Evolutionary conservation across 2,797 vertebrate genomes (phyloP), one percentile per base, ranked within the genome.

Genomic region (Kryptolebias ocellatus): DNA sequence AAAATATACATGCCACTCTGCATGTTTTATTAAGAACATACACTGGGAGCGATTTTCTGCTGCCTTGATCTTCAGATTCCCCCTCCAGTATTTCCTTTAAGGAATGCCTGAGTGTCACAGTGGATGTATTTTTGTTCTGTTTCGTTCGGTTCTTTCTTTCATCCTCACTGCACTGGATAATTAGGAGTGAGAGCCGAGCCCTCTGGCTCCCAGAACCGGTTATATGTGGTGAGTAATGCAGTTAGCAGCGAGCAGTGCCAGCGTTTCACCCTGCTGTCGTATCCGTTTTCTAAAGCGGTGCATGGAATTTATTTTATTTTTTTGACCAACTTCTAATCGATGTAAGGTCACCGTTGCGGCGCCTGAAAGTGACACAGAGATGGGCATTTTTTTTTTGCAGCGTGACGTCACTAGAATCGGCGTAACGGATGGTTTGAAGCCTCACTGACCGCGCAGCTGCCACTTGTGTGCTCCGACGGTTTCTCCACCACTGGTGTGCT

Each of bases 1-100:
- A 83, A 90, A 92, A 92, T 88, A 92, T 92, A 87, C 80, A 92
- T 92, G 87, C 24, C 53, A 42, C 67, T 60, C 70, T 83, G 78
- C 86, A 92, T 92, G 79, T 88, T 92, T 93, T 87, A 91, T 91
- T 78, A 53, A 91, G 53, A 60, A 63, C n/a, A 34, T 75, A 77
- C 80, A 80, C 74, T 24, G 67, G 76, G 82, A 79, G 79, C 57
- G 66, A 72, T 87, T 88, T 84, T 89, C 78, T 82, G 78, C 79
- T 54, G 73, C 75, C 72, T 83, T 79, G 78, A 66, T 67, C 80
- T 72, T 53, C 17, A 4, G 54, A 74, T 78, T 78, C 76, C 72
- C 76, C 72, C 80, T 29, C 72, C 67, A 58, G 60, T 78, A 70
- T 64, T 80, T 78, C 52, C 70, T 77, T 56, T 28, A 58, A 31